Evolutionary conservation across 2,113 vertebrate species (phyloP).

Genomic region (Girardinichthys multiradiatus): DNA sequence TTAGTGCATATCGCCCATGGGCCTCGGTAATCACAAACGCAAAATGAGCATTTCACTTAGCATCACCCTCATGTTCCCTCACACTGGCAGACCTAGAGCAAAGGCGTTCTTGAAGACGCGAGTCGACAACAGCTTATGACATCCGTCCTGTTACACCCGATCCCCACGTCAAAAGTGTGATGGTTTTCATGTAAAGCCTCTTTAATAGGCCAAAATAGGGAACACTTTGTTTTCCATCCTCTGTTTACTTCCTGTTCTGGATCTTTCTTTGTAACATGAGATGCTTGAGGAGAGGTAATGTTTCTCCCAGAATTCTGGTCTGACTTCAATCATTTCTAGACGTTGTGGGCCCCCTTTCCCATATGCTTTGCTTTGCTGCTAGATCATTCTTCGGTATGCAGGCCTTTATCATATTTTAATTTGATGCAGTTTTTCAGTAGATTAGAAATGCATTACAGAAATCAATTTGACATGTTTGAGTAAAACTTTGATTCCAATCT

Average conservation of each 20-base stretch:
- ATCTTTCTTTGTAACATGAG: conserved; percentile 19
- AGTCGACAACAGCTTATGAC: conserved; percentile 68
- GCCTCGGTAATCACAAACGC: conserved; percentile 84
- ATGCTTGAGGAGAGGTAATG: conserved; percentile 5
- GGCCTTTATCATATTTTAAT: neutral
- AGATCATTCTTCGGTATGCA: neutral
- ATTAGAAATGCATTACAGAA: neutral
- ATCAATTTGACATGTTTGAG: neutral
- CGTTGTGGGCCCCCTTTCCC: neutral
- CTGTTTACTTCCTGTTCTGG: conserved; percentile 18
- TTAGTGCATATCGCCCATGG: conserved; percentile 87
- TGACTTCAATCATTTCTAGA: conserved; percentile 8
- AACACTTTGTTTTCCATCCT: conserved; percentile 20
- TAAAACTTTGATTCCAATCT: conserved; percentile 15
- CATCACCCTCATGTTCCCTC: conserved; percentile 79
- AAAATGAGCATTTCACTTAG: conserved; percentile 87
- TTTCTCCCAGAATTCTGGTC: neutral
- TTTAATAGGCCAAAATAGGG: conserved; percentile 42
- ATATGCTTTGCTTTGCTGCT: neutral
- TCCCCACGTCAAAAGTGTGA: conserved; percentile 50
- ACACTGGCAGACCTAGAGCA: conserved; percentile 69
- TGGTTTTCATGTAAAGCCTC: conserved; percentile 51
- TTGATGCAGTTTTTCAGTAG: neutral
- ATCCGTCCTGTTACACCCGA: conserved; percentile 55
- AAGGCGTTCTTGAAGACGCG: conserved; percentile 48